These are phyloP conservation scores for Paramormyrops hopkinsi DNA, from an alignment of 2,797 vertebrate species.

Conservation along the genomic window DNA sequence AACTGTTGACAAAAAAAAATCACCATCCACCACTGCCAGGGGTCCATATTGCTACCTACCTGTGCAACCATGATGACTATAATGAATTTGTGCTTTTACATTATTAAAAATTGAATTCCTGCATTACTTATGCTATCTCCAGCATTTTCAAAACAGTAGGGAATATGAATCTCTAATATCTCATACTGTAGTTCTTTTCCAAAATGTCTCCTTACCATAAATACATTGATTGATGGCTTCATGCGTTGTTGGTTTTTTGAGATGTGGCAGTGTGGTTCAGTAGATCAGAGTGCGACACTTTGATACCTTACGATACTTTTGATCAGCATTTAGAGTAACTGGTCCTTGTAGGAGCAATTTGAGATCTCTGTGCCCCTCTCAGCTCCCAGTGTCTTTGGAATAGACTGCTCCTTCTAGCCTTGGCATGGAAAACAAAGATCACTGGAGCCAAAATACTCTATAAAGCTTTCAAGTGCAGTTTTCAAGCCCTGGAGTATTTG, in stretches of 20 bases:
- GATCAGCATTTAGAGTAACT: neutral
- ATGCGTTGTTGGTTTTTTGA: neutral
- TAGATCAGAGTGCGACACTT: neutral
- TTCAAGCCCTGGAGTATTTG: neutral
- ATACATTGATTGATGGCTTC: neutral
- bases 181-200: neutral
- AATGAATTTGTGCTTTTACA: neutral
- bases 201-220: neutral
- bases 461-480: slow-evolving; percentile 11
- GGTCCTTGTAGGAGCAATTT: slow-evolving; percentile 8
- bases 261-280: neutral
- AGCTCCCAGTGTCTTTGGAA: neutral
- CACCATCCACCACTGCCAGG: neutral
- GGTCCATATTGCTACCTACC: neutral
- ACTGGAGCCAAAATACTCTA: slow-evolving; percentile 14
- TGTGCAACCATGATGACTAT: neutral
- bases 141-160: neutral
- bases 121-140: neutral
- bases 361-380: slow-evolving; percentile 25
- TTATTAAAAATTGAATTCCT: neutral
- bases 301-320: neutral
- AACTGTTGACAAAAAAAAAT: neutral
- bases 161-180: neutral
- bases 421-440: slow-evolving; percentile 1
- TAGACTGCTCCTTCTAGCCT: neutral